phyloP scores from a whole-genome alignment of 64 coral and sea anemone genomes.

The Catalaphyllia jardinei region DNA sequence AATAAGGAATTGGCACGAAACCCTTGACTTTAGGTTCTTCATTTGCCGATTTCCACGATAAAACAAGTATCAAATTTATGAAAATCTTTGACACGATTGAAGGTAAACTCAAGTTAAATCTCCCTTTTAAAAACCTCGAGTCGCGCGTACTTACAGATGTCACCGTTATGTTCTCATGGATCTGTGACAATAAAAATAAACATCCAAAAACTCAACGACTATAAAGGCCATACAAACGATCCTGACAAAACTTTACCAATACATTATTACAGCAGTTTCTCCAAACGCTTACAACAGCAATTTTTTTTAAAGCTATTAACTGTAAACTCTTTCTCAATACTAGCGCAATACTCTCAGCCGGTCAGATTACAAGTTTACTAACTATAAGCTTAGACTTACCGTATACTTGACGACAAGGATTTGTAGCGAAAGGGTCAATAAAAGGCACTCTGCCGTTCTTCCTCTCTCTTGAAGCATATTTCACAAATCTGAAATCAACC shows the following conservation, averaged over 20 bases:
- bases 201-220: background rate
- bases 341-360: too few species aligned
- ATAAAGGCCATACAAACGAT: too few species aligned
- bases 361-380: too few species aligned
- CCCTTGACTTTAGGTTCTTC: background rate
- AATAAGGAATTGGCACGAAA: conserved; percentile 19
- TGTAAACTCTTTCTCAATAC: too few species aligned
- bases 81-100: background rate
- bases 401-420: conserved; percentile 94
- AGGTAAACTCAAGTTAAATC: background rate
- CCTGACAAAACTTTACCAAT: too few species aligned
- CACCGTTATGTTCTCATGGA: background rate
- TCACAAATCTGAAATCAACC: conserved; percentile 82
- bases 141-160: background rate
- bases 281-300: too few species aligned
- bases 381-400: conserved; percentile 51
- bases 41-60: background rate
- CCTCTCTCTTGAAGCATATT: conserved; percentile 92
- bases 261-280: too few species aligned
- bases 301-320: too few species aligned
- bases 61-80: background rate
- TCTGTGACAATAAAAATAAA: background rate
- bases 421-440: conserved; percentile 90
- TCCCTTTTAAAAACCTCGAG: background rate
- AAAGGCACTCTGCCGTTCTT: conserved; percentile 93